These are phyloP conservation scores for Hetaerina americana DNA, from an alignment of 1,140 invertebrate species.

Conservation along the genomic window DNA sequence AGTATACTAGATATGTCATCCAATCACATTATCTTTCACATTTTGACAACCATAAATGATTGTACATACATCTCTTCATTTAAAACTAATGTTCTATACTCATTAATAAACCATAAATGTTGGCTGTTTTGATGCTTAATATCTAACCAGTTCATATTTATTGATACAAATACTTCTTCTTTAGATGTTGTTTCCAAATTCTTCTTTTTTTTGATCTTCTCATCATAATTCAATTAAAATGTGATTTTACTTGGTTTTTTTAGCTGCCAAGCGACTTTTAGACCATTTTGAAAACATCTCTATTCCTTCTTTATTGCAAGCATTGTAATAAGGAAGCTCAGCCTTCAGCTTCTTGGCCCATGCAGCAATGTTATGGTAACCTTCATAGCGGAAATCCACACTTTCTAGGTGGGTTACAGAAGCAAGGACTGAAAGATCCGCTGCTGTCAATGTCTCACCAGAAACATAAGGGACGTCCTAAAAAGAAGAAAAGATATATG, in stretches of 20 bases:
- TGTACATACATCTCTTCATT: background rate
- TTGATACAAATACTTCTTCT: too few species aligned
- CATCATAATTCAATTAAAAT: too few species aligned
- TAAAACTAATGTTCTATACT: too few species aligned
- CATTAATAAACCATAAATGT: too few species aligned
- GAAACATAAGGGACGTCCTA: slow-evolving; percentile 20
- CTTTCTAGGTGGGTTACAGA: slow-evolving; percentile 23
- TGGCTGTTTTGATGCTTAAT: too few species aligned
- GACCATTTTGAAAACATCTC: slow-evolving; percentile 19
- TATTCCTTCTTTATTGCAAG: slow-evolving; percentile 23
- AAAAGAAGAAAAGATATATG: background rate
- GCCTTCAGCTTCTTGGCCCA: slow-evolving; percentile 24
- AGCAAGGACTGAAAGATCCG: slow-evolving; percentile 25
- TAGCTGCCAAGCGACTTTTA: slow-evolving; percentile 10
- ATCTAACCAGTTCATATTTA: too few species aligned
- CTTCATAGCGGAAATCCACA: slow-evolving; percentile 22
- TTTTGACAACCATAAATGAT: background rate
- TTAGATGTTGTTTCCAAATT: too few species aligned
- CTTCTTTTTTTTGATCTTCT: too few species aligned
- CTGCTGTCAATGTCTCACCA: slow-evolving; percentile 25
- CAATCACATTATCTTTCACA: background rate
- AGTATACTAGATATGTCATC: background rate
- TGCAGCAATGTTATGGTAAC: slow-evolving; percentile 21
- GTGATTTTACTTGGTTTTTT: background rate
- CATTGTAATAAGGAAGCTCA: slow-evolving; percentile 24